Percentiles rank a stretch among this genome's conserved stretches.
Conservation (phyloP, 2,888 invertebrate genomes). For the Agriopis aurantiaria region DNA sequence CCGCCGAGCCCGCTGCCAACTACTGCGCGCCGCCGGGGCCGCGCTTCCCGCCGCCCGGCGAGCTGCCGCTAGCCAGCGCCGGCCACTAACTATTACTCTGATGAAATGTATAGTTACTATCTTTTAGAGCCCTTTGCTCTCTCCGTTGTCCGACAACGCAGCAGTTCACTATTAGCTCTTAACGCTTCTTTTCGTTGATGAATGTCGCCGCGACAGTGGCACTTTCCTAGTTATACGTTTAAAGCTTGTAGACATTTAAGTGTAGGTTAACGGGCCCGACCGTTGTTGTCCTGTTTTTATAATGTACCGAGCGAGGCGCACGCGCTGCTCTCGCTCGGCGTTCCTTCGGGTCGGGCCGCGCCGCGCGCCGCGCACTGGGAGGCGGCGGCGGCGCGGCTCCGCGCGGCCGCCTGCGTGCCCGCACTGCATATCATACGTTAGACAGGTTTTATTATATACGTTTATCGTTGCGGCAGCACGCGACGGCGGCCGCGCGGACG, state of each 20-base stretch:
- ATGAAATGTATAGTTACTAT: constrained; percentile 86
- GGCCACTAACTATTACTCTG: constrained; percentile 81
- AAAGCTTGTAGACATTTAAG: constrained; percentile 85
- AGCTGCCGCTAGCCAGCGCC: constrained; percentile 87
- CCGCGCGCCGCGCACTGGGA: constrained; percentile 83
- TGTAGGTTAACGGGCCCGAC: constrained; percentile 80
- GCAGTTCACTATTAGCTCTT: constrained; percentile 87
- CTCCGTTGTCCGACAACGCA: constrained; percentile 86
- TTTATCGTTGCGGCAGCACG: constrained; percentile 80
- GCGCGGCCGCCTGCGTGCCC: constrained; percentile 71
- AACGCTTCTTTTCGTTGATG: constrained; percentile 85
- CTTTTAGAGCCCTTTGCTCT: constrained; percentile 82
- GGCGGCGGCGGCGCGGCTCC: constrained; percentile 79
- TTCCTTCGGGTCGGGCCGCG: constrained; percentile 61
- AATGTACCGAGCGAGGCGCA: constrained; percentile 43
- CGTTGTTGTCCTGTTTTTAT: constrained; percentile 65
- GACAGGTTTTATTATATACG: constrained; percentile 85
- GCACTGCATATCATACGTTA: constrained; percentile 86
- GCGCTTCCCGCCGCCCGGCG: constrained; percentile 86
- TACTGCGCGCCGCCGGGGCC: constrained; percentile 87
- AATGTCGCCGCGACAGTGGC: constrained; percentile 76
- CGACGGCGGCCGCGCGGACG: constrained; percentile 79
- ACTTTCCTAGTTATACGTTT: constrained; percentile 84
- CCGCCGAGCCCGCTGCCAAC: constrained; percentile 84
- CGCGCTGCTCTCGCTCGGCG: constrained; percentile 33